Conservation (phyloP, 2,113 vertebrate species). For the Recurvirostra avosetta region DNA sequence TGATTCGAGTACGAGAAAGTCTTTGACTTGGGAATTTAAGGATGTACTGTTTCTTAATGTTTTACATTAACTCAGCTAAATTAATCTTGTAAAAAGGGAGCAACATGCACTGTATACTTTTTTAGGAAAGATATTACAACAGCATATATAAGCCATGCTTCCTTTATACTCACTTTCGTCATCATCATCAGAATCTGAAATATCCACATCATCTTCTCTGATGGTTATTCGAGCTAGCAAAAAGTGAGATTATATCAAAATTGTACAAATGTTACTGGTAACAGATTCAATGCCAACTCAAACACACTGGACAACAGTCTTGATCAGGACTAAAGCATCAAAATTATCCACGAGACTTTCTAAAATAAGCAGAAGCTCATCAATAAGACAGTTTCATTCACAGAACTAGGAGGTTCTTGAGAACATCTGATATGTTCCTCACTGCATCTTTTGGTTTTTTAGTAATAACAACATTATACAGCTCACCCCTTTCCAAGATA, state of each 20-base stretch:
- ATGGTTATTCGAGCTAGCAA: conserved; percentile 83
- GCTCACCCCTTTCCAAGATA: not conserved
- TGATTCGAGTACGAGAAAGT: not conserved
- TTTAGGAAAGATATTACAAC: not conserved
- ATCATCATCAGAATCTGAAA: conserved; percentile 95
- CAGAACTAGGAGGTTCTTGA: not conserved
- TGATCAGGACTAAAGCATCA: not conserved
- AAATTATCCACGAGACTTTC: not conserved
- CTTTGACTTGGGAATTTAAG: not conserved
- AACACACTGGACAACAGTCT: not conserved
- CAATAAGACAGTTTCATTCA: not conserved
- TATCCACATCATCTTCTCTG: conserved; percentile 85
- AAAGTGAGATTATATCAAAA: not conserved
- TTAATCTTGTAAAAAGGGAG: not conserved
- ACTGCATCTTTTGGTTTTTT: not conserved
- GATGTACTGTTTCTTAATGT: not conserved
- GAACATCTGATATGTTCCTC: not conserved
- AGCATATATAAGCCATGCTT: not conserved
- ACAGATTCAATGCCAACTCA: not conserved
- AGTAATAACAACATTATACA: not conserved
- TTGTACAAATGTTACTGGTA: not conserved
- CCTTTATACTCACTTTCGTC: conserved; percentile 84
- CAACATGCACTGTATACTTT: not conserved
- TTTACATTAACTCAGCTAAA: not conserved
- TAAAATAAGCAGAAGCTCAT: not conserved